A percentile compares a stretch with the other conserved stretches of the same genome.
phyloP scores from a whole-genome alignment of 1,140 invertebrate species.

The Pollicipes pollicipes region DNA sequence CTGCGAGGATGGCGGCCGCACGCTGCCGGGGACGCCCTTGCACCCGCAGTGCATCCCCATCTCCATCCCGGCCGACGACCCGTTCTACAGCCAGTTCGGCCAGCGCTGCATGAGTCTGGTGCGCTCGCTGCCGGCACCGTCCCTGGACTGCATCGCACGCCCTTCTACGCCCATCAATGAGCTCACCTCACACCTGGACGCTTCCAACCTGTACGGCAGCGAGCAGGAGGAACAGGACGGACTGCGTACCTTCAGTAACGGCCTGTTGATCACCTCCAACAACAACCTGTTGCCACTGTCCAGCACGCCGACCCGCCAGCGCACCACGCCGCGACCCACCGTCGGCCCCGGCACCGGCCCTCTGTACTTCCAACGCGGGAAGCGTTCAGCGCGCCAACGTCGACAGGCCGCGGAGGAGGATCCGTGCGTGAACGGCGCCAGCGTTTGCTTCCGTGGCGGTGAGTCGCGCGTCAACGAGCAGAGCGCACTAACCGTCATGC shows the following conservation, averaged over 20 bases:
- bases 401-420: not conserved
- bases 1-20: conserved; percentile 8
- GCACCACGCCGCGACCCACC: not conserved
- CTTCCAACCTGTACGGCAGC: conserved; percentile 52
- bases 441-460: conserved; percentile 28
- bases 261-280: not conserved
- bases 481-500: conserved; percentile 56
- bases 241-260: not conserved
- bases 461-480: conserved; percentile 67
- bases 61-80: conserved; percentile 30
- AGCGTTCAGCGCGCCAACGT: not conserved
- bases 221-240: conserved; percentile 39
- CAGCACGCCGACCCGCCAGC: not conserved
- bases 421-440: not conserved
- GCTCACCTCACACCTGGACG: conserved; percentile 50
- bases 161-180: conserved; percentile 36
- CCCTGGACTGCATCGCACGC: conserved; percentile 19
- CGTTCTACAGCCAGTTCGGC: conserved; percentile 18
- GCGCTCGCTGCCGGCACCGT: conserved; percentile 32
- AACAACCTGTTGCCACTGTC: conserved; percentile 1
- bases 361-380: no score
- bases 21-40: conserved; percentile 8
- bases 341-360: no score
- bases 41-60: conserved; percentile 57
- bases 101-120: conserved; percentile 42